Percentiles rank a stretch among this genome's conserved stretches.
These are phyloP conservation scores for Apis mellifera DNA, from an alignment of 1,140 invertebrate genomes.

Conservation along the genomic window DNA sequence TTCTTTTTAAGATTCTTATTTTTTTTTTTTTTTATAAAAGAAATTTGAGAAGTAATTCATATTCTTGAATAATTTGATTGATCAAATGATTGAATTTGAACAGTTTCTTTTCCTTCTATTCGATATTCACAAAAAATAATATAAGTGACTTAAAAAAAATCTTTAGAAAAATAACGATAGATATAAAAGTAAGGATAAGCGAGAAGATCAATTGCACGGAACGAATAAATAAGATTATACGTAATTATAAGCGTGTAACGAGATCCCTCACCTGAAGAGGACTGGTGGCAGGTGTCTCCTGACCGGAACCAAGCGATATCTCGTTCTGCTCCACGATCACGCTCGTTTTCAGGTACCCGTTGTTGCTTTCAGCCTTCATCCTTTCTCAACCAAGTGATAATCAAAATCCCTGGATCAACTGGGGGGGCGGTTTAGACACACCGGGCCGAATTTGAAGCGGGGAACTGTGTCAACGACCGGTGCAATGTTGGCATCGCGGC, in stretches of 20 bases:
- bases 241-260: not conserved
- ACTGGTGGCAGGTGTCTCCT: slow-evolving; percentile 54
- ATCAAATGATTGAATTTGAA: too few species aligned
- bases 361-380: slow-evolving; percentile 72
- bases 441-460: slow-evolving; percentile 23
- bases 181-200: too few species aligned
- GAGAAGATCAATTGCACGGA: too few species aligned
- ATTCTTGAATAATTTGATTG: too few species aligned
- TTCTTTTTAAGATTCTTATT: too few species aligned
- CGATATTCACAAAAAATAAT: too few species aligned
- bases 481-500: slow-evolving; percentile 39
- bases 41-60: too few species aligned
- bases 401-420: slow-evolving; percentile 17
- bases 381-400: not conserved
- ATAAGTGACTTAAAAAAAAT: too few species aligned
- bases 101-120: too few species aligned
- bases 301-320: slow-evolving; percentile 51
- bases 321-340: slow-evolving; percentile 69
- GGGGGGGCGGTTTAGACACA: slow-evolving; percentile 6
- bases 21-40: too few species aligned
- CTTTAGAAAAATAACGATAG: too few species aligned
- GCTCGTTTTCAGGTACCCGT: slow-evolving; percentile 71
- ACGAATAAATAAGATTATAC: not conserved
- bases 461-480: slow-evolving; percentile 40
- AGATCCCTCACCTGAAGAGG: slow-evolving; percentile 69